These are phyloP conservation scores for Cyphomyrus discorhynchus DNA, from an alignment of 2,113 vertebrate genomes.

Conservation along the genomic window DNA sequence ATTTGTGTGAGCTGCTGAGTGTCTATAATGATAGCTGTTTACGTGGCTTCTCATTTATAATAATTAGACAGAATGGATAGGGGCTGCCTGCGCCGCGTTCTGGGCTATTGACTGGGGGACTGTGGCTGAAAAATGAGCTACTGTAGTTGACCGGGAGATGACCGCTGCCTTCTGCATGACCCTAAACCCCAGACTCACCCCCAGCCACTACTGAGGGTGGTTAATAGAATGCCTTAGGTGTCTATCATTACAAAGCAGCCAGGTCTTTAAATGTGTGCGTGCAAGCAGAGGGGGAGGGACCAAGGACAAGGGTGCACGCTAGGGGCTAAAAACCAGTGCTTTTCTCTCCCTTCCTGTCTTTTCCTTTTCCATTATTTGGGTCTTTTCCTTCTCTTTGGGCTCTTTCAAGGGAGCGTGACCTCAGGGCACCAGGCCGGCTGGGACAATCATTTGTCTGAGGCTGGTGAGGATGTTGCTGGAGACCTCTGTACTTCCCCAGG, in stretches of 20 bases:
- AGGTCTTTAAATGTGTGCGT: slow-evolving; percentile 57
- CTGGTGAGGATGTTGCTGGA: slow-evolving; percentile 32
- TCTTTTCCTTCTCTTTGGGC: slow-evolving; percentile 54
- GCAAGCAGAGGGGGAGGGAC: slow-evolving; percentile 23
- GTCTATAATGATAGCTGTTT: slow-evolving; percentile 76
- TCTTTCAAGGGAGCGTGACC: slow-evolving; percentile 48
- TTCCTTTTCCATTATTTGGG: slow-evolving; percentile 63
- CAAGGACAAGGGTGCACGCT: slow-evolving; percentile 44
- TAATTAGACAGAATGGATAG: slow-evolving; percentile 93
- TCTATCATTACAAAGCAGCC: slow-evolving; percentile 63
- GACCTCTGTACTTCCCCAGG: slow-evolving; percentile 12
- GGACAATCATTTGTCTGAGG: slow-evolving; percentile 34
- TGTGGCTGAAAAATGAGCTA: slow-evolving; percentile 81
- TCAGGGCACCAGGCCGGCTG: slow-evolving; percentile 31
- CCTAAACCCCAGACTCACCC: slow-evolving; percentile 74
- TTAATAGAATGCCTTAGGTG: slow-evolving; percentile 66
- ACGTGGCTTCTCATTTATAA: slow-evolving; percentile 87
- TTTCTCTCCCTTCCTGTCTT: slow-evolving; percentile 52
- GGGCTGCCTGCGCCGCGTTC: slow-evolving; percentile 72
- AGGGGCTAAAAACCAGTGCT: slow-evolving; percentile 52
- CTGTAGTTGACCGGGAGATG: slow-evolving; percentile 90
- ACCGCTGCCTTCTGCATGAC: slow-evolving; percentile 91
- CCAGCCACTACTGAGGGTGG: slow-evolving; percentile 71
- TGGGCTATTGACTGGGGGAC: slow-evolving; percentile 81
- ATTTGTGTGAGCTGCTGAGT: slow-evolving; percentile 72